Conservation (phyloP, 2,113 vertebrate genomes). For the Pipra filicauda region DNA sequence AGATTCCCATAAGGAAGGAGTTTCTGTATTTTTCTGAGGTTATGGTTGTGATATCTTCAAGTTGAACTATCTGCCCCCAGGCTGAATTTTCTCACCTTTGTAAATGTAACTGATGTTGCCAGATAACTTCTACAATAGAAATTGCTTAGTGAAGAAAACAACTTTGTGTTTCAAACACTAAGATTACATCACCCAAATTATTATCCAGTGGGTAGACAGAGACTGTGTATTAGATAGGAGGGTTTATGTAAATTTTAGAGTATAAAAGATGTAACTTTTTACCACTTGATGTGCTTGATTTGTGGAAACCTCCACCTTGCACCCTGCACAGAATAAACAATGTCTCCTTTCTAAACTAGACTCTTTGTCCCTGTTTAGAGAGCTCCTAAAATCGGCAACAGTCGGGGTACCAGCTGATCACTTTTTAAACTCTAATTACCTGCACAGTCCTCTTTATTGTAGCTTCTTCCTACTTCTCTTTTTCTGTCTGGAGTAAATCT, state of each 20-base stretch:
- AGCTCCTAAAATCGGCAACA: background rate
- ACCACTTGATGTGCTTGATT: background rate
- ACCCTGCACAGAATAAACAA: background rate
- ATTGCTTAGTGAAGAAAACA: background rate
- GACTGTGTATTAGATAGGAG: background rate
- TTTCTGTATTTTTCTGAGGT: background rate
- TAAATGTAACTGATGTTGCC: background rate
- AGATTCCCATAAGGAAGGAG: background rate
- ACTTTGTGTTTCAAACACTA: background rate
- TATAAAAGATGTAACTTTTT: background rate
- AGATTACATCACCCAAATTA: background rate
- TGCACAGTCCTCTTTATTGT: background rate
- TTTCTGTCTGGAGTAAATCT: background rate
- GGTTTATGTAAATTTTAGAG: background rate
- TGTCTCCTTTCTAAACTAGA: background rate
- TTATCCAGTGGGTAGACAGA: background rate
- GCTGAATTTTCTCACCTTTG: background rate
- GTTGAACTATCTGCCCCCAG: background rate
- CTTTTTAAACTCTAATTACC: background rate
- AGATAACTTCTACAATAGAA: background rate
- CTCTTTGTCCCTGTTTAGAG: background rate
- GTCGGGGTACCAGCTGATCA: background rate
- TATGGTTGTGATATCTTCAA: background rate
- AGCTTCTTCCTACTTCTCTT: background rate
- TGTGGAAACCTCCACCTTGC: background rate